Evolutionary conservation across 2,113 vertebrate genomes (phyloP).

Genomic region (Oreochromis spilurus): DNA sequence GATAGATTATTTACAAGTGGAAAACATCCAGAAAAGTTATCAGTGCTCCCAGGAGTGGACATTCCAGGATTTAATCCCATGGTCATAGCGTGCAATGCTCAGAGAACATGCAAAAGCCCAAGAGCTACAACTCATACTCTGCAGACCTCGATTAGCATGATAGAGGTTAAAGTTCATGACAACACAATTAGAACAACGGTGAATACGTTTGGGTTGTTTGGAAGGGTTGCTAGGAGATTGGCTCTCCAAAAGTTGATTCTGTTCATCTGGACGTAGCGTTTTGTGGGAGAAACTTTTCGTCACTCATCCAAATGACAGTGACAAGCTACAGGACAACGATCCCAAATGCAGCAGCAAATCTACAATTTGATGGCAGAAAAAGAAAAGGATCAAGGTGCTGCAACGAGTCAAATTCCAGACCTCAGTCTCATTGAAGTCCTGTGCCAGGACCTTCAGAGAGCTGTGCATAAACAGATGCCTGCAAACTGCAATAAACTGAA

Average conservation of each 20-base stretch:
- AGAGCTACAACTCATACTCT: neutral
- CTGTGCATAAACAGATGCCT: rapidly evolving
- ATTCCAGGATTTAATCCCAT: neutral
- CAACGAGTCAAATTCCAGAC: neutral
- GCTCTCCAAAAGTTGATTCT: rapidly evolving
- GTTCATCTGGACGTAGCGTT: rapidly evolving
- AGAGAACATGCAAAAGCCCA: neutral
- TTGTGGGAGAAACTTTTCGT: neutral
- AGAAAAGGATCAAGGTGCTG: neutral
- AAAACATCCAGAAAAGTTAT: neutral
- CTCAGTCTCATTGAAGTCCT: neutral
- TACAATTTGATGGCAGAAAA: neutral
- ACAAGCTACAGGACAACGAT: neutral
- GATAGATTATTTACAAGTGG: neutral
- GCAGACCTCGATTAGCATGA: neutral
- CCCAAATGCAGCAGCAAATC: neutral
- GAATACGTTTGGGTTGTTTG: neutral
- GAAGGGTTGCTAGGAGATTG: neutral
- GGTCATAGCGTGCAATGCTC: neutral
- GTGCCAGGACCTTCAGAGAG: neutral
- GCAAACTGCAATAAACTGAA: neutral
- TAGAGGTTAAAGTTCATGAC: neutral
- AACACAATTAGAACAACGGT: rapidly evolving
- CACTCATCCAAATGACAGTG: neutral
- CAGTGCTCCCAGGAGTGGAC: neutral